phyloP scores from a whole-genome alignment of 2,888 invertebrate species.

The Sinodicranocentrus sp. region DNA sequence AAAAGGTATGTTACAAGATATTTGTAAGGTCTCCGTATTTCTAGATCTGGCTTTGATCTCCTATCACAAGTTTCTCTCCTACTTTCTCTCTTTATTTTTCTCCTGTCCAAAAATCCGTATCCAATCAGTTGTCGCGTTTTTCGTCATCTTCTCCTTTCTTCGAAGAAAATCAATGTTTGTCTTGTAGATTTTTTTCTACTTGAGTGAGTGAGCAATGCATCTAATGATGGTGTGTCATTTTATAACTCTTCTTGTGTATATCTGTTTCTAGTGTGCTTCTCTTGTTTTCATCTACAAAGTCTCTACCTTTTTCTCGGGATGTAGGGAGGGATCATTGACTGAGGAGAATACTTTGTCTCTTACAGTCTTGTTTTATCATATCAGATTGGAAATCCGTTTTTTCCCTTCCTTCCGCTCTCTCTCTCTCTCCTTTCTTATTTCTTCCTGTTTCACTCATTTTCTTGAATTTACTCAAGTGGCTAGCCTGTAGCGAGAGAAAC shows the following conservation, averaged over 20 bases:
- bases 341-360: constrained; percentile 23
- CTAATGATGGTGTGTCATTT: not conserved
- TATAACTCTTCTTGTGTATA: not conserved
- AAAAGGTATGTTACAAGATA: not conserved
- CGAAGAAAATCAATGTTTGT: constrained; percentile 45
- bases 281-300: not conserved
- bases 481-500: not conserved
- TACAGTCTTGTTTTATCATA: constrained; percentile 21
- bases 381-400: constrained; percentile 54
- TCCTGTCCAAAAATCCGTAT: constrained; percentile 71
- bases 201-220: constrained; percentile 2
- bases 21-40: not conserved
- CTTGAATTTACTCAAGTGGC: constrained; percentile 44
- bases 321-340: constrained; percentile 22
- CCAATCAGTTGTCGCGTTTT: constrained; percentile 74
- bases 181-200: constrained; percentile 14
- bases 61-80: constrained; percentile 22
- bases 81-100: constrained; percentile 42
- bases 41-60: not conserved
- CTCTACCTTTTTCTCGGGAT: not conserved
- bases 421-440: not conserved
- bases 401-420: constrained; percentile 20
- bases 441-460: constrained; percentile 43
- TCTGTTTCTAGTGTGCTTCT: not conserved
- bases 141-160: constrained; percentile 37